phyloP scores from a whole-genome alignment of 2,888 invertebrate genomes.

The Mythimna lalbum region DNA sequence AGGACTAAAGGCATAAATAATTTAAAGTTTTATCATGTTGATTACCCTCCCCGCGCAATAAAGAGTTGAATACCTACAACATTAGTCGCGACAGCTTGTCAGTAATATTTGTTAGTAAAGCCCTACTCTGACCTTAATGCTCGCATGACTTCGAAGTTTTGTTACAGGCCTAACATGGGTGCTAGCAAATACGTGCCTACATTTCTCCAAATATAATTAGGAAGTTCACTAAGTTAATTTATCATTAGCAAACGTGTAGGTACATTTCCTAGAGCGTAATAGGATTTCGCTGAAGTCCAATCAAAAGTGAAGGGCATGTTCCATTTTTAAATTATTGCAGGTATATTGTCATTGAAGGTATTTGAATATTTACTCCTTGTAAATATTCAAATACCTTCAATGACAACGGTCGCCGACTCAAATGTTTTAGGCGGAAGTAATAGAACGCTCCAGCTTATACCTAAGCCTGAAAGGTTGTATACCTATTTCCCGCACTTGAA shows the following conservation, averaged over 20 bases:
- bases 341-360: too few species aligned
- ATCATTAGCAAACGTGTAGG: constrained; percentile 41
- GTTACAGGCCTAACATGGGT: constrained; percentile 50
- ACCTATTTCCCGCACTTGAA: constrained; percentile 28
- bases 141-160: constrained; percentile 43
- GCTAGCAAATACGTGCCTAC: constrained; percentile 27
- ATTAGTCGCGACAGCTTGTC: constrained; percentile 53
- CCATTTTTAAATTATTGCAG: constrained; percentile 11
- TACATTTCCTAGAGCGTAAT: constrained; percentile 23
- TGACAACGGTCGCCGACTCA: constrained; percentile 23
- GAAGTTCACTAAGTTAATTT: constrained; percentile 54
- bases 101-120: constrained; percentile 36
- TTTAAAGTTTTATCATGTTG: constrained; percentile 40
- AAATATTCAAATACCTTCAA: constrained; percentile 37
- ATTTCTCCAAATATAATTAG: constrained; percentile 56
- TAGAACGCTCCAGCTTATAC: constrained; percentile 6
- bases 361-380: too few species aligned
- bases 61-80: constrained; percentile 31
- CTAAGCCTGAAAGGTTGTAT: constrained; percentile 15
- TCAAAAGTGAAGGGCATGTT: constrained; percentile 7
- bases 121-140: constrained; percentile 49
- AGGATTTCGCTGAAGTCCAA: constrained; percentile 18
- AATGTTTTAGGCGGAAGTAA: constrained; percentile 25
- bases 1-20: constrained; percentile 5
- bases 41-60: constrained; percentile 38